These are phyloP conservation scores for Ormyrus nitidulus DNA, from an alignment of 2,888 invertebrate species.

Conservation along the genomic window DNA sequence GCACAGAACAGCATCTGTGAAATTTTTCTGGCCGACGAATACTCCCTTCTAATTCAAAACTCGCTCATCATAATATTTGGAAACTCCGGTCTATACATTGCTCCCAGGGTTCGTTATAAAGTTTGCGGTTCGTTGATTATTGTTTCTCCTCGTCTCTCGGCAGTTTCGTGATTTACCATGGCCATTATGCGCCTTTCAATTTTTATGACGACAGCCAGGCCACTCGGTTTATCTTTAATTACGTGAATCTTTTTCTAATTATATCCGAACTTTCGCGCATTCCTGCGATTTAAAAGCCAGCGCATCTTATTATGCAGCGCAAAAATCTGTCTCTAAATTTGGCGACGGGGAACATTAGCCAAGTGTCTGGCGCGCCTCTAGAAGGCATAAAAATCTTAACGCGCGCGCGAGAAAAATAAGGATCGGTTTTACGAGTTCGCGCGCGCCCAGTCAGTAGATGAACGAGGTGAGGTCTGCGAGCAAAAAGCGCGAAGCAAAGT, in stretches of 20 bases:
- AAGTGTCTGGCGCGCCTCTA: slow-evolving; percentile 39
- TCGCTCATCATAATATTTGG: slow-evolving; percentile 64
- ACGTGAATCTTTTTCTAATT: neutral
- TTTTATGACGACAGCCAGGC: slow-evolving; percentile 35
- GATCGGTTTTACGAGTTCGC: slow-evolving; percentile 51
- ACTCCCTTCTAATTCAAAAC: slow-evolving; percentile 48
- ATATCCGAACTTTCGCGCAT: no score
- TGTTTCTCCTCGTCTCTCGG: slow-evolving; percentile 44
- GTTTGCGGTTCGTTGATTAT: slow-evolving; percentile 54
- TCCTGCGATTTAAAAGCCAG: no score
- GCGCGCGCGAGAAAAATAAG: slow-evolving; percentile 28
- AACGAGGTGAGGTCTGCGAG: slow-evolving; percentile 26
- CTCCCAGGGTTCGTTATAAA: slow-evolving; percentile 32
- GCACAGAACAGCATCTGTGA: slow-evolving; percentile 47
- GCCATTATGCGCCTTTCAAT: slow-evolving; percentile 28
- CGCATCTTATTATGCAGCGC: no score
- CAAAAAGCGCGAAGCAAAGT: slow-evolving; percentile 24
- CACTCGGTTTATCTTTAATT: slow-evolving; percentile 9
- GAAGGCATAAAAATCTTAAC: slow-evolving; percentile 51
- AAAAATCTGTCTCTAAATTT: no score
- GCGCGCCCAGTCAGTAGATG: slow-evolving; percentile 11
- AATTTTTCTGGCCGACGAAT: slow-evolving; percentile 38
- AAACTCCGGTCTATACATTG: slow-evolving; percentile 49
- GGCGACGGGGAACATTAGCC: slow-evolving; percentile 38
- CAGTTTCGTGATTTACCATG: slow-evolving; percentile 31